These are phyloP conservation scores for Hippocampus barbouri DNA, from an alignment of 2,113 vertebrate genomes.

Conservation along the genomic window DNA sequence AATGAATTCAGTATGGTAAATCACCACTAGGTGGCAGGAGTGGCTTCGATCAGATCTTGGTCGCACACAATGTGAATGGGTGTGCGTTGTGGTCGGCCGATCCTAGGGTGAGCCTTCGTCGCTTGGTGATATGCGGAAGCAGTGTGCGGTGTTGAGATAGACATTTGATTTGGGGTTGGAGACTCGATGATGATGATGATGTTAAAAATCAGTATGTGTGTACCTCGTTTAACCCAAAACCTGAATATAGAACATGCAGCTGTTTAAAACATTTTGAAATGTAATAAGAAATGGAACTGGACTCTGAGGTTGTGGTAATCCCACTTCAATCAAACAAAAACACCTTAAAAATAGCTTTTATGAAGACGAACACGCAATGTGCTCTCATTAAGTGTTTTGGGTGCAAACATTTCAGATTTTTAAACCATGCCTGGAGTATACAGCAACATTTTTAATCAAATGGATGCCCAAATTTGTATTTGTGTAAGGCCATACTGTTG, in stretches of 20 bases:
- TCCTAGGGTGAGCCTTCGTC: no score
- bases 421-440: constrained; percentile 11
- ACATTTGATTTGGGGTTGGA: no score
- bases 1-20: no score
- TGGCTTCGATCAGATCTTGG: no score
- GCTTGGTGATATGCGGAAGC: no score
- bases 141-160: no score
- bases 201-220: no score
- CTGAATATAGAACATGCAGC: neutral
- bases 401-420: constrained; percentile 22
- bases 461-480: neutral
- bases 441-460: constrained; percentile 7
- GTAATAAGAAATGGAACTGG: neutral
- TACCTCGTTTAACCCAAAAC: neutral
- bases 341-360: constrained; percentile 4
- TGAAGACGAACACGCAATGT: constrained; percentile 13
- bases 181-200: no score
- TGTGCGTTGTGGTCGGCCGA: no score
- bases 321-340: constrained; percentile 18
- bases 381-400: constrained; percentile 11
- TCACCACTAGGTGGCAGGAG: no score
- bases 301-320: constrained; percentile 6
- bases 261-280: neutral
- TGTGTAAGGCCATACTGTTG: constrained; percentile 2
- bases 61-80: no score